Evolutionary conservation across 1,140 invertebrate genomes (phyloP), one percentile per base, ranked within the genome.

Genomic region (Lasaia peninsularis): DNA sequence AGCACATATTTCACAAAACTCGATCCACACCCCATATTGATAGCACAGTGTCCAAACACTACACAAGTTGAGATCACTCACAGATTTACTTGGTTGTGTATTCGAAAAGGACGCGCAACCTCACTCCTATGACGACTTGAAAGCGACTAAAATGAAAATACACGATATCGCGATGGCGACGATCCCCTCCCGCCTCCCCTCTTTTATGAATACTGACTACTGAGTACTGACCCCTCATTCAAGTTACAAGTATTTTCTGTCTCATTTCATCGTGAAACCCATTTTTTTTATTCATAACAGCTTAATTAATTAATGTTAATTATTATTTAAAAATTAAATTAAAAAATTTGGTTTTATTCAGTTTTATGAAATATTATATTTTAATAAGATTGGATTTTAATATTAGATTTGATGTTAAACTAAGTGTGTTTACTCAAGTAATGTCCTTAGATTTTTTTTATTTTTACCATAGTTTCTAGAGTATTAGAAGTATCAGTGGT

Each of bases 1-100:
- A 96, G 91, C 67, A 96, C 89, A 85, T 95, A 95, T 91, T 96
- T 96, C 67, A 96, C 91, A 88, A 93, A 94, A 85, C 92, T 90
- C 90, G 94, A 93, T 72, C 93, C 94, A 72, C 93, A 94, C 74
- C 93, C 93, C 88, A 90, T 90, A 69, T 80, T 86, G 80, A 71
- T 73, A 65, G 49, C 80, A 84, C 82, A 73, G 55, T 67, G 62
- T 50, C 56, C 72, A 75, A 71, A 73, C 79, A 85, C 72, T 75
- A 68, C 77, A 84, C 77, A 75, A 78, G 67, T 71, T 73, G 65
- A 69, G 62, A 60, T 71, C 85, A 86, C 80, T 65, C 83, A 79
- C 82, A 75, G 70, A 57, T 73, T 74, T 70, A 73, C 65, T 67
- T 71, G 68, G 74, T 76, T 76, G 67, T 58, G 52, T 24, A 48